These are phyloP conservation scores for Rhagonycha fulva DNA, from an alignment of 2,888 invertebrate species.

Conservation along the genomic window DNA sequence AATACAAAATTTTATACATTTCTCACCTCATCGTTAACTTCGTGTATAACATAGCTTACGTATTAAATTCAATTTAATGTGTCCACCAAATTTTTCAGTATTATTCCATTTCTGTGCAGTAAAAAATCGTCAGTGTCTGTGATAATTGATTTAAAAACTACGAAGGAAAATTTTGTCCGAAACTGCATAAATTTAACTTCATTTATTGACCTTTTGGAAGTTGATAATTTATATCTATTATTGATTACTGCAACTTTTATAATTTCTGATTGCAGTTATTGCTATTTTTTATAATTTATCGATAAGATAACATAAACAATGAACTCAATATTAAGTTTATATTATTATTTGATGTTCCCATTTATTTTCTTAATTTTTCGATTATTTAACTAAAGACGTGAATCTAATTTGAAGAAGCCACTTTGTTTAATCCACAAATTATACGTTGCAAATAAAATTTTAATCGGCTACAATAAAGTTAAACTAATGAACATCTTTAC, in stretches of 20 bases:
- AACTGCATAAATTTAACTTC: not conserved
- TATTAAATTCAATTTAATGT: not conserved
- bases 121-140: too few species aligned
- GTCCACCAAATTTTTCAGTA: too few species aligned
- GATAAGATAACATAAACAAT: not conserved
- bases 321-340: not conserved
- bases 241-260: not conserved
- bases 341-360: not conserved
- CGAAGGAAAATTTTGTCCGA: not conserved
- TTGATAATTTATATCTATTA: not conserved
- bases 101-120: too few species aligned
- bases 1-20: too few species aligned
- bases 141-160: not conserved
- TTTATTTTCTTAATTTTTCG: not conserved
- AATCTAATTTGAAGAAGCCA: not conserved
- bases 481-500: not conserved
- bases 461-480: not conserved
- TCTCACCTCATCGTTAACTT: too few species aligned
- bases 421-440: not conserved
- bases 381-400: not conserved
- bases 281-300: not conserved
- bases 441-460: not conserved
- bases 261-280: not conserved
- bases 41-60: not conserved
- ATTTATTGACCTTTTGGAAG: not conserved